Conservation (phyloP, 37 sponge, comb jelly and placozoan genomes). For the Bolinopsis microptera region DNA sequence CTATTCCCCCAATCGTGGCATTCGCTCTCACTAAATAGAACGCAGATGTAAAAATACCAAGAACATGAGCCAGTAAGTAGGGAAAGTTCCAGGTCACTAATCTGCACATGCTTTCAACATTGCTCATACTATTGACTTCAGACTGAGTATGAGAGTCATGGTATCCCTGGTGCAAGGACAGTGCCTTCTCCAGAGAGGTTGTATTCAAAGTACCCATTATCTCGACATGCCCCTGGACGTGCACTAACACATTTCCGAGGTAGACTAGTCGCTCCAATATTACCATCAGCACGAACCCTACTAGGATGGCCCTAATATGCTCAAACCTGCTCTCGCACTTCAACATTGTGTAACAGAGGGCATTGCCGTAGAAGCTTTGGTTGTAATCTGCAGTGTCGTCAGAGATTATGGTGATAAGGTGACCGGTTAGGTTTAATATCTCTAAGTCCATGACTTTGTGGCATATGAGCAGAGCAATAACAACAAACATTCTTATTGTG, state of each 20-base stretch:
- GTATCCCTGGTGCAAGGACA: not conserved
- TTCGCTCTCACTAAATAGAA: not conserved
- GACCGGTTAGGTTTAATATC: not conserved
- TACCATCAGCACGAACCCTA: not conserved
- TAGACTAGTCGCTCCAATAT: not conserved
- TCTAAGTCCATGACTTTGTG: too few species aligned
- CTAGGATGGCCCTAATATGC: not conserved
- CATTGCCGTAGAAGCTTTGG: not conserved
- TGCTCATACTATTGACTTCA: not conserved
- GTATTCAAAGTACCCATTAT: not conserved
- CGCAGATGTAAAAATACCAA: not conserved
- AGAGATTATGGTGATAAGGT: not conserved
- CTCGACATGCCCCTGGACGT: not conserved
- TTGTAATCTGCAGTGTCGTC: not conserved
- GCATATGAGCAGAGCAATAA: too few species aligned
- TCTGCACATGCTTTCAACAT: not conserved
- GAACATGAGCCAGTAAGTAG: not conserved
- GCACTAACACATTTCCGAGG: not conserved
- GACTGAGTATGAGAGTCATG: not conserved
- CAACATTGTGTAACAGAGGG: not conserved
- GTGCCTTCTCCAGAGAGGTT: not conserved
- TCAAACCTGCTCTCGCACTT: not conserved
- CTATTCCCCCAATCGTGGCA: not conserved
- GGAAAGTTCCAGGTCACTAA: not conserved
- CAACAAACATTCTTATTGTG: too few species aligned